Evolutionary conservation across 2,797 vertebrate species (phyloP), one percentile per base, ranked within the genome.

Genomic region (Choloepus didactylus): DNA sequence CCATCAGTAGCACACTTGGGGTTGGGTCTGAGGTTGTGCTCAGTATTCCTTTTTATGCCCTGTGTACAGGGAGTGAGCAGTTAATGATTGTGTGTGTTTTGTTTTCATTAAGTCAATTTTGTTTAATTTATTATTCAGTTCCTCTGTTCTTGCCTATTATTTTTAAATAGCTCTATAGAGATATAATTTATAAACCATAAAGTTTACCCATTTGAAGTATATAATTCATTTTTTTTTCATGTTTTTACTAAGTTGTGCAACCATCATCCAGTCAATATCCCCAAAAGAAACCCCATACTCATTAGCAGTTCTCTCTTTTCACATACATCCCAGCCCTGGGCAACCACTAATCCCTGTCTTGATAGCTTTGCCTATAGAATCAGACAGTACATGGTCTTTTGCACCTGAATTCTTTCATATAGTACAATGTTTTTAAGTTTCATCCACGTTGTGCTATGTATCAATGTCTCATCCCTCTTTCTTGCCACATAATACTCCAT

Each of bases 401-500:
- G 31, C n/a, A 16, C 6, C 62, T 67, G 11, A 11, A 1, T 46
- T 54, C 35, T 25, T 69, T 66, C 41, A 3, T 6, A 38, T 44
- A 67, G 59, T 4, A 10, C 12, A 7, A 12, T 18, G 11, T 21
- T 64, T 35, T 41, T 25, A 54, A 90, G 51, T 1, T 35, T 31
- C 5, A 8, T 27, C 12, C 4, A 0, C 2, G 0, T 18, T 8
- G 23, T 38, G 21, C 18, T 2, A 0, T 3, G 5, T 27, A 2
- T 64, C 73, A n/a, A 12, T 4, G 19, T 16, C 3, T 70, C 9
- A 1, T 35, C 72, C n/a, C 6, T 90, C 75, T 83, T 70, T 21
- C 31, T 14, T 23, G 51, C 29, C 38, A 23, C 67, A 31, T 70
- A 35, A 27, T 15, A 27, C 21, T 60, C 66, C 18, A 5, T 35